Base-by-base conservation (phyloP, 2,797 vertebrate genomes). In the Amblyraja radiata region DNA sequence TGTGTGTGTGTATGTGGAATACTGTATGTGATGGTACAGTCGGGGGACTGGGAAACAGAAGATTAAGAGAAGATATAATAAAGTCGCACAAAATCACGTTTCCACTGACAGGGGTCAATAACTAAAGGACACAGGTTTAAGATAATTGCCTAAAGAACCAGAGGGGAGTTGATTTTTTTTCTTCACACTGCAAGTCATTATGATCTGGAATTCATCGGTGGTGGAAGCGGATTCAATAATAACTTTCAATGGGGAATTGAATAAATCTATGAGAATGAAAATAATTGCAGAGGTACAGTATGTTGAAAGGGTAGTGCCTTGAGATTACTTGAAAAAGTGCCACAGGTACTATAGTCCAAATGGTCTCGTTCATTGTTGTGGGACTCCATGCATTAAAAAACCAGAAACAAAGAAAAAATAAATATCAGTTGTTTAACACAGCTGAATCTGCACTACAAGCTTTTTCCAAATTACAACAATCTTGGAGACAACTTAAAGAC, bases 401-500 rank as follows among this genome's bases (percentile, higher is more conserved):
- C 6, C 7, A 81, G 39, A 23, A 81, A 81, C 76, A 78, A 36
- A 78, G 32, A 81, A 9, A 46, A 81, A 54, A 14, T 6, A 80
- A 80, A 81, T 9, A 81, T 81, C 79, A 46, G 79, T 81, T 81
- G 39, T 23, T 46, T 81, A 46, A 21, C 6, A 46, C 79, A 81
- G 79, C 79, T 81, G 79, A 23, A 81, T 81, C 39, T 36, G 79
- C 39, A 46, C 46, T 46, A 46, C 39, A 81, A 46, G 36, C 39
- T 21, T 81, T 54, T 81, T 81, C 36, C 79, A 81, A 81, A 21
- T 81, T 46, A 81, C 79, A 79, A 79, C 32, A 46, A 81, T 81
- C 36, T 81, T 81, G 36, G 36, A 81, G 79, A 18, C 18, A 81
- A 81, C 18, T 23, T 81, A 81, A 81, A 81, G 79, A 46, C 18